Evolutionary conservation across 2,888 invertebrate genomes (phyloP).

Genomic region (Heliconius cydno): DNA sequence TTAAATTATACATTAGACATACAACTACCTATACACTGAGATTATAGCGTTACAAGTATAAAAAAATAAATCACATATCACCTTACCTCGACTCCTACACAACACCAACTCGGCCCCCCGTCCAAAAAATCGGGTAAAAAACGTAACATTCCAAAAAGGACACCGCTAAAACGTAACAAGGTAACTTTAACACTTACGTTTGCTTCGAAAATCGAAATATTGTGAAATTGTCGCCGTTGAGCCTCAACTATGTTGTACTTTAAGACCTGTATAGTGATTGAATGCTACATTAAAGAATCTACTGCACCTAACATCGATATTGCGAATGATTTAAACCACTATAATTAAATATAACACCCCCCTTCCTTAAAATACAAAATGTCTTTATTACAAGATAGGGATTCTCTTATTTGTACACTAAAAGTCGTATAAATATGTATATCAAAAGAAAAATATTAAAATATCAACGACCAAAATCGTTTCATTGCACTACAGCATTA

Average conservation of each 20-base stretch:
- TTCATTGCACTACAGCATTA: constrained; percentile 55
- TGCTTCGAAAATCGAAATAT: not conserved
- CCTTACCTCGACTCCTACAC: constrained; percentile 53
- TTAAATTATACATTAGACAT: constrained; percentile 65
- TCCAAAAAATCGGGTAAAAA: constrained; percentile 34
- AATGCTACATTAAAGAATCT: constrained; percentile 62
- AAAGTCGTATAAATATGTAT: constrained; percentile 33
- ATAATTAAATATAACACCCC: constrained; percentile 40
- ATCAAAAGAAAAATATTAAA: constrained; percentile 36
- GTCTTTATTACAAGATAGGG: constrained; percentile 28
- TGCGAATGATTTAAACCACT: constrained; percentile 55
- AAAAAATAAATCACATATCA: constrained; percentile 77
- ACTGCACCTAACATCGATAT: constrained; percentile 72
- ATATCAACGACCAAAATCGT: constrained; percentile 56
- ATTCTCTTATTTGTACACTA: constrained; percentile 10
- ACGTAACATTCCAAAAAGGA: constrained; percentile 59
- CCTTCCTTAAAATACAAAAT: constrained; percentile 17
- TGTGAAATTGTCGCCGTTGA: constrained; percentile 52
- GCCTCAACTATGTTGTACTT: constrained; percentile 77
- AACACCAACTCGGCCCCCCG: constrained; percentile 42
- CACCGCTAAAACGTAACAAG: constrained; percentile 65
- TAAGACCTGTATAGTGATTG: constrained; percentile 66
- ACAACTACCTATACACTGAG: constrained; percentile 70
- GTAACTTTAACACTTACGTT: constrained; percentile 69
- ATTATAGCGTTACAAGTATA: constrained; percentile 71